Conservation (phyloP, 2,113 vertebrate genomes). For the Rhodinocichla rosea region DNA sequence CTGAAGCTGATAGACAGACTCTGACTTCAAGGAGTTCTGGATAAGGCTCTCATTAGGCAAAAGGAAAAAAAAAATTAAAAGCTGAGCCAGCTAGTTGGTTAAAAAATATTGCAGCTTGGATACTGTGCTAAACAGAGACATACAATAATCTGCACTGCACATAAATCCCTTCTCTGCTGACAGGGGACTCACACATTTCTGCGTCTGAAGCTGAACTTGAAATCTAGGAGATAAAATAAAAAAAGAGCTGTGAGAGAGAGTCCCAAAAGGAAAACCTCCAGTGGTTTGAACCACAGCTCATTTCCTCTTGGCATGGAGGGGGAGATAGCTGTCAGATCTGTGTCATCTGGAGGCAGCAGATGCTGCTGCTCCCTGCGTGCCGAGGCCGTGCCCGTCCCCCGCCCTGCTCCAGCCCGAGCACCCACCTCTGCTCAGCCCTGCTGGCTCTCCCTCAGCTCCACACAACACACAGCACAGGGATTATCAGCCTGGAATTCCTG, state of each 20-base stretch:
- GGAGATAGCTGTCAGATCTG: not conserved
- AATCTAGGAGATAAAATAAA: conserved; percentile 22
- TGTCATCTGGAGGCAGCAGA: not conserved
- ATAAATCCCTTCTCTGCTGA: conserved; percentile 18
- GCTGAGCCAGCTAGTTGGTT: conserved; percentile 25
- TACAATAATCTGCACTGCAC: not conserved
- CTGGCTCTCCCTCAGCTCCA: not conserved
- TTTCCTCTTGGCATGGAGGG: conserved; percentile 1
- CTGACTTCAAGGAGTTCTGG: conserved; percentile 48
- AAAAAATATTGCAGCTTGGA: conserved; percentile 18
- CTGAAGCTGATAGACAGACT: conserved; percentile 55
- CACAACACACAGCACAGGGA: accelerated
- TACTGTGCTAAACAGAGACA: not conserved
- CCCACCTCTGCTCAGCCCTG: not conserved
- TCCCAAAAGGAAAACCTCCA: conserved; percentile 11
- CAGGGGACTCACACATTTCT: conserved; percentile 15
- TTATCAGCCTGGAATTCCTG: not conserved
- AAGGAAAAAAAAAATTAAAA: not conserved
- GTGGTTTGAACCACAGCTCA: not conserved
- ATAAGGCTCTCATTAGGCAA: conserved; percentile 49
- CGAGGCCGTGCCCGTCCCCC: accelerated
- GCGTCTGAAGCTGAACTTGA: conserved; percentile 34
- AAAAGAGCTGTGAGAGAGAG: not conserved
- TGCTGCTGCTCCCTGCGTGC: not conserved
- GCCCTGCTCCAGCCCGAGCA: not conserved